Percentiles rank a stretch among this genome's conserved stretches.
Conservation (phyloP, 1,140 invertebrate species). For the Rhagoletis pomonella region DNA sequence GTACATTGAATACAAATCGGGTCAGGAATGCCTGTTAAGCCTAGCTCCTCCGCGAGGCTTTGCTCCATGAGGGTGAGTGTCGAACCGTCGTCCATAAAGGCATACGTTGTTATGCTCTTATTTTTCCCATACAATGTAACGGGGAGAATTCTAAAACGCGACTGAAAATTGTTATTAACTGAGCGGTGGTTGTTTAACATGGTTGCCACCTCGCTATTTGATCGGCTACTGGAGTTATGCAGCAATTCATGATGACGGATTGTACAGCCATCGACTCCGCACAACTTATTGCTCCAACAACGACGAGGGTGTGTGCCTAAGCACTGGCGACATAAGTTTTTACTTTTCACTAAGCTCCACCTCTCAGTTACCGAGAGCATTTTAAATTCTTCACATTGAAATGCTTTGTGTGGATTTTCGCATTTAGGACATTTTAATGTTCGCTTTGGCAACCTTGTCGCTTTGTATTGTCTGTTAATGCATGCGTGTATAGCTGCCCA, state of each 20-base stretch:
- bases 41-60: no score
- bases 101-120: conserved; percentile 26
- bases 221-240: neutral
- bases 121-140: conserved; percentile 7
- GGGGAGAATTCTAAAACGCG: neutral
- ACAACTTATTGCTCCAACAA: neutral
- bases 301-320: neutral
- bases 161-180: conserved; percentile 3
- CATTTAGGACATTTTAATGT: no score
- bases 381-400: no score
- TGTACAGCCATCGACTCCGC: neutral
- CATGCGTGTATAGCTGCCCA: neutral
- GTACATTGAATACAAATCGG: conserved; percentile 17
- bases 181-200: neutral
- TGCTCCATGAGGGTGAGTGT: conserved; percentile 29
- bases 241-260: neutral
- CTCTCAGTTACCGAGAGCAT: neutral
- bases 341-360: conserved; percentile 37
- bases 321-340: conserved; percentile 33
- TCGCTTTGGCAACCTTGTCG: no score
- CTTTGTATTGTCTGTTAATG: no score
- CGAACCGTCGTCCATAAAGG: conserved; percentile 49
- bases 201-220: neutral
- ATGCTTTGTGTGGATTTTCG: no score
- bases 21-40: no score